Conservation (phyloP, 2,888 invertebrate genomes). For the Ischnura elegans region DNA sequence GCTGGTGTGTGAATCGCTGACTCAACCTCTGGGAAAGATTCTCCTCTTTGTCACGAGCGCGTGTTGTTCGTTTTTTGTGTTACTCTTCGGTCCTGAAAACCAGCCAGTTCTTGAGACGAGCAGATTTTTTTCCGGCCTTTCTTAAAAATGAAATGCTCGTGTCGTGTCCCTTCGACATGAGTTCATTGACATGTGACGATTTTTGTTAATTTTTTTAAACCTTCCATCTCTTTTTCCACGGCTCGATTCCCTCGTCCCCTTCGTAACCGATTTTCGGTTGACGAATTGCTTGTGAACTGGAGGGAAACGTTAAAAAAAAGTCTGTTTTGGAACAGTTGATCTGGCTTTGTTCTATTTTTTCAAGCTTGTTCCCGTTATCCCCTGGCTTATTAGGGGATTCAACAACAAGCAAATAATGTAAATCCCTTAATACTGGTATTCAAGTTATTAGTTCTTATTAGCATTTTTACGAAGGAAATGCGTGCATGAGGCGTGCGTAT, state of each 20-base stretch:
- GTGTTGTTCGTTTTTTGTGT: background rate
- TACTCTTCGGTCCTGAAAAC: background rate
- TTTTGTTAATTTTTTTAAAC: background rate
- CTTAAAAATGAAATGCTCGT: background rate
- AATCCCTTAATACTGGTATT: too few relatives aligned
- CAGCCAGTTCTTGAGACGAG: background rate
- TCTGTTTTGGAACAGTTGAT: background rate
- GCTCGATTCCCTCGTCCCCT: background rate
- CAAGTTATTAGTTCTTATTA: too few relatives aligned
- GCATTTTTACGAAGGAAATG: too few relatives aligned
- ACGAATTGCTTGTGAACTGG: background rate
- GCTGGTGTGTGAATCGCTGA: constrained; percentile 36
- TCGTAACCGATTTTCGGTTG: background rate
- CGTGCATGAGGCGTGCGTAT: too few relatives aligned
- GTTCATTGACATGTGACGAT: background rate
- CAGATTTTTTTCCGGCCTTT: background rate
- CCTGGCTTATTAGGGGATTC: too few relatives aligned
- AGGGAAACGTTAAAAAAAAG: background rate
- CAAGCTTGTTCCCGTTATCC: background rate
- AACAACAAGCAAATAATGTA: too few relatives aligned
- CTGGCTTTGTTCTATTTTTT: background rate
- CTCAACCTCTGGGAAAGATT: constrained; percentile 45
- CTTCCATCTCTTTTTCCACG: background rate
- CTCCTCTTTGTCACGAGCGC: background rate
- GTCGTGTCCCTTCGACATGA: background rate